Conservation (phyloP, 2,888 invertebrate genomes). For the Apodemia hepburni region DNA sequence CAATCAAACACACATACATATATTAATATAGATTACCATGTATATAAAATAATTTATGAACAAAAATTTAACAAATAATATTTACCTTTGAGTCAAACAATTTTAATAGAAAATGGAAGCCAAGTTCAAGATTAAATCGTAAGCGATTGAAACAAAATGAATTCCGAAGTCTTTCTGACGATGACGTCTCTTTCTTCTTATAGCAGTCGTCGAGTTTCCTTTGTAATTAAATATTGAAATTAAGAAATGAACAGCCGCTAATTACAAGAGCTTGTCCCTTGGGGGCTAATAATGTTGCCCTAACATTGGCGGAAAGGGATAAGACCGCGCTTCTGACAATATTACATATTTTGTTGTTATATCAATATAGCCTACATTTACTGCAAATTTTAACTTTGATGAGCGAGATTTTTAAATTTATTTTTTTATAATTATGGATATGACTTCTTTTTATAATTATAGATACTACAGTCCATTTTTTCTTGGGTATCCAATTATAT, state of each 20-base stretch:
- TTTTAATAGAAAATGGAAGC: slow-evolving; percentile 41
- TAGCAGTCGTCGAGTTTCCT: slow-evolving; percentile 77
- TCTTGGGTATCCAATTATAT: no score
- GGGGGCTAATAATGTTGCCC: slow-evolving; percentile 74
- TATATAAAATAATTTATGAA: no score
- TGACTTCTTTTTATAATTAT: no score
- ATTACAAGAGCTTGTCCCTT: slow-evolving; percentile 79
- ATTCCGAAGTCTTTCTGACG: slow-evolving; percentile 69
- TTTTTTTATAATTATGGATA: no score
- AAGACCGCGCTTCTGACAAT: slow-evolving; percentile 60
- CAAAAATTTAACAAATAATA: not conserved
- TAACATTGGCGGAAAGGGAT: slow-evolving; percentile 70
- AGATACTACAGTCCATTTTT: no score
- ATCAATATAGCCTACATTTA: slow-evolving; percentile 5
- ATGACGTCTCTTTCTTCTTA: slow-evolving; percentile 71
- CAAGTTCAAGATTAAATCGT: slow-evolving; percentile 48
- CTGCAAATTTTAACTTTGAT: not conserved
- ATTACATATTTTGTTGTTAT: slow-evolving; percentile 57
- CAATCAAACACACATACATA: no score
- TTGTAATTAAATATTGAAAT: slow-evolving; percentile 82
- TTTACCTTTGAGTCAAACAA: not conserved
- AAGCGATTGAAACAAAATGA: slow-evolving; percentile 67
- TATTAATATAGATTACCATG: no score
- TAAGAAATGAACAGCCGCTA: slow-evolving; percentile 82
- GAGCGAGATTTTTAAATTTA: no score